These are phyloP conservation scores for Rhegmatorhina hoffmannsi DNA, from an alignment of 2,113 vertebrate species.

Conservation along the genomic window DNA sequence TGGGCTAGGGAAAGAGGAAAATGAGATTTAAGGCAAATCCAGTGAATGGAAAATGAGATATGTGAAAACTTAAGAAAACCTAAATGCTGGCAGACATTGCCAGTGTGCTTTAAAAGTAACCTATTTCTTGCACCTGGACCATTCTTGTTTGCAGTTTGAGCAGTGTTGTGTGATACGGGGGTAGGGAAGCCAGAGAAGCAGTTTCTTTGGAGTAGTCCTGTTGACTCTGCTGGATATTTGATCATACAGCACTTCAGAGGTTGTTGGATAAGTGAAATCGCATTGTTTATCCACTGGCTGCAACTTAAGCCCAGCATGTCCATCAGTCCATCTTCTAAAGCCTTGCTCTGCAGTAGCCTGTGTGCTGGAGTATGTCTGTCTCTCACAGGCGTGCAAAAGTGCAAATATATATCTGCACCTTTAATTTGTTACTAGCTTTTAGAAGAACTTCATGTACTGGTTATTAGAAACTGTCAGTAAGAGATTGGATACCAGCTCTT, in stretches of 20 bases:
- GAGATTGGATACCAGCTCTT: background rate
- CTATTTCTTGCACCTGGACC: background rate
- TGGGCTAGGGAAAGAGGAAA: background rate
- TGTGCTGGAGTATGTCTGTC: background rate
- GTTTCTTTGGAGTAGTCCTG: background rate
- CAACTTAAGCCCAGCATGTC: background rate
- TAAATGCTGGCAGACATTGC: background rate
- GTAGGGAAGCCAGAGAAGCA: background rate
- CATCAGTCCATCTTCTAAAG: background rate
- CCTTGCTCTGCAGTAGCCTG: fast-evolving
- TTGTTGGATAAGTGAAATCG: background rate
- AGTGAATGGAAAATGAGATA: background rate
- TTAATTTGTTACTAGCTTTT: background rate
- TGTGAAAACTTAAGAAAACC: background rate
- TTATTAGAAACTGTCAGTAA: background rate
- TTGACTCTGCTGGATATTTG: background rate
- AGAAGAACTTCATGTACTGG: background rate
- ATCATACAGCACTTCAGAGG: background rate
- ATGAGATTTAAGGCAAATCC: background rate
- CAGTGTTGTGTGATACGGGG: background rate
- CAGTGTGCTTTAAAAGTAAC: background rate
- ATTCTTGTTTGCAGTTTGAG: background rate
- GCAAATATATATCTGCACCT: background rate
- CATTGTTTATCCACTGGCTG: background rate
- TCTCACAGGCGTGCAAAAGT: background rate